A percentile compares a stretch with the other conserved stretches of the same genome.
Evolutionary conservation across 1,140 invertebrate genomes (phyloP).

Genomic region (Hylaeus anthracinus): DNA sequence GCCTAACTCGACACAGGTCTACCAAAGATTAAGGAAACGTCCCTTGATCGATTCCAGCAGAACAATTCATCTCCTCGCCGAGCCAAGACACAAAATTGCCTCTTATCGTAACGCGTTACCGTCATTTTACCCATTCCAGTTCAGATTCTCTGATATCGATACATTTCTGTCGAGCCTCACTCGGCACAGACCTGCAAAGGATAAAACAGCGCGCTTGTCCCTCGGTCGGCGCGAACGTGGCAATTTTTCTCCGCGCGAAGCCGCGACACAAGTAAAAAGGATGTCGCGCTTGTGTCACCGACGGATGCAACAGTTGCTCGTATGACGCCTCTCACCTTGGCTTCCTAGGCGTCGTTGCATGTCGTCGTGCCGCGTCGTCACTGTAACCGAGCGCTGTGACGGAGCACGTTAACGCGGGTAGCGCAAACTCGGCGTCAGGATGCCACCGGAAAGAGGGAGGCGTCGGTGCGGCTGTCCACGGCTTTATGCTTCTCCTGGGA

Average conservation of each 20-base stretch:
- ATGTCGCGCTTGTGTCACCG: neutral
- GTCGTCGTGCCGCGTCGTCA: conserved; percentile 50
- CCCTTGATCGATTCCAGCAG: no score
- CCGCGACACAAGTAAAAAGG: conserved; percentile 19
- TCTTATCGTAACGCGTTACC: no score
- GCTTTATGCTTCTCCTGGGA: conserved; percentile 65
- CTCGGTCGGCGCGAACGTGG: neutral
- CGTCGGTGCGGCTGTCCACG: conserved; percentile 52
- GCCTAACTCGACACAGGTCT: no score
- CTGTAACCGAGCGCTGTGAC: conserved; percentile 48
- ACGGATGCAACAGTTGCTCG: conserved; percentile 74
- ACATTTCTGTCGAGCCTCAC: no score
- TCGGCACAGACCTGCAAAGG: no score
- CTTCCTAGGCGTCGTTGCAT: conserved; percentile 47
- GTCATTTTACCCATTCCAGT: no score
- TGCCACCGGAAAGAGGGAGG: conserved; percentile 59
- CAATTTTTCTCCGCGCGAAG: conserved; percentile 20
- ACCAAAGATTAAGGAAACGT: no score
- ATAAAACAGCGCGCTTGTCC: neutral
- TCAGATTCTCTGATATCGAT: no score
- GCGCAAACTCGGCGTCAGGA: conserved; percentile 62
- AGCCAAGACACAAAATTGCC: no score
- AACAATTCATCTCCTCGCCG: no score
- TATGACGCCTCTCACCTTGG: conserved; percentile 59
- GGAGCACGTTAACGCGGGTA: conserved; percentile 54